Percentiles rank a stretch among this genome's conserved stretches.
These are phyloP conservation scores for Stegastes partitus DNA, from an alignment of 2,113 vertebrate species.

Conservation along the genomic window DNA sequence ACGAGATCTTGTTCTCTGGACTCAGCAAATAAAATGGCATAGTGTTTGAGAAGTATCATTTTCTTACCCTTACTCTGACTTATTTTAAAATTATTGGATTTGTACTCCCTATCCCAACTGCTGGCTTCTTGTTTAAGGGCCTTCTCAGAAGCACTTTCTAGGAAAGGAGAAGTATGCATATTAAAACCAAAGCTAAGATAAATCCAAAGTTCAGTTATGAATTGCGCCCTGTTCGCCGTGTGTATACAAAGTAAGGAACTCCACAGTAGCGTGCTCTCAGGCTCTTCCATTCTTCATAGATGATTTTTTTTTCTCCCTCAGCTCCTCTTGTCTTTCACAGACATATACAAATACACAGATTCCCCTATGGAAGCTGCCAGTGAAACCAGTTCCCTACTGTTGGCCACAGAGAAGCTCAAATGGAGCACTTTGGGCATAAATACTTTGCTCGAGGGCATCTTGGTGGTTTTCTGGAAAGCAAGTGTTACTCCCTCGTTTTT, in stretches of 20 bases:
- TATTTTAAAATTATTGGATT: slow-evolving; percentile 68
- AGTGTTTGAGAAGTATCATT: slow-evolving; percentile 38
- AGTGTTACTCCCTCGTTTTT: slow-evolving; percentile 66
- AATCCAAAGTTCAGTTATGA: slow-evolving; percentile 1
- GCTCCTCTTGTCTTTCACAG: slow-evolving; percentile 16
- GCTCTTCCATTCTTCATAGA: background rate
- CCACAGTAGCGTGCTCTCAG: slow-evolving; percentile 14
- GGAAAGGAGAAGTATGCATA: slow-evolving; percentile 38
- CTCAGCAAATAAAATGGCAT: slow-evolving; percentile 54
- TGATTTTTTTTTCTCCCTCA: slow-evolving; percentile 45
- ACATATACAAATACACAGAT: slow-evolving; percentile 30
- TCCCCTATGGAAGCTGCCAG: slow-evolving; percentile 37
- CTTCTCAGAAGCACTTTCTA: slow-evolving; percentile 31
- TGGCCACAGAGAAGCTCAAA: slow-evolving; percentile 54
- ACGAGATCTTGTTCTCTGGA: slow-evolving; percentile 62
- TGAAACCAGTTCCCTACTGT: slow-evolving; percentile 46
- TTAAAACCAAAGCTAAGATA: slow-evolving; percentile 33
- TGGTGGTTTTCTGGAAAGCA: slow-evolving; percentile 69
- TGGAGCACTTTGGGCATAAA: slow-evolving; percentile 66
- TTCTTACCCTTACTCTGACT: slow-evolving; percentile 61
- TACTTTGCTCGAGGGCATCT: slow-evolving; percentile 67
- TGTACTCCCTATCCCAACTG: slow-evolving; percentile 23
- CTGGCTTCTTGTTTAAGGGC: slow-evolving; percentile 39
- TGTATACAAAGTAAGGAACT: slow-evolving; percentile 28
- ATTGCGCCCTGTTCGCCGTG: slow-evolving; percentile 24